Base-by-base conservation (phyloP, 2,113 vertebrate genomes). In the Cervus canadensis region DNA sequence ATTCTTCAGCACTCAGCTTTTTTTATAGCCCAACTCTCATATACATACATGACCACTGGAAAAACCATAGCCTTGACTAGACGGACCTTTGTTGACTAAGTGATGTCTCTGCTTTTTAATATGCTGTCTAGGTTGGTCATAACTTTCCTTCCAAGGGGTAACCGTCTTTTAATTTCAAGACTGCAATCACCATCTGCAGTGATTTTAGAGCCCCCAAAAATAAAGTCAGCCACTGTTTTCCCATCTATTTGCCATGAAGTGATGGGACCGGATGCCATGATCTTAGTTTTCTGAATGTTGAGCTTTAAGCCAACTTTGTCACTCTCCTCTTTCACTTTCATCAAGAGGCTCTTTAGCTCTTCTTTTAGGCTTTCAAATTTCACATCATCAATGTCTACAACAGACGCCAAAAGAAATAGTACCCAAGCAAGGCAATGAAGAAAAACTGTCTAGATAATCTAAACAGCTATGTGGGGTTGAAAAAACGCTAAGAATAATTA, bases 331-430 rank as follows among this genome's bases (percentile, higher is more conserved):
- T 71, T 71, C 19, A 71, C n/a, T 40, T 71, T 67, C 33, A 67
- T 67, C 67, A 71, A 71, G n/a, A 71, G 19, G n/a, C n/a, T 71
- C 19, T 71, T 23, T 71, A 71, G 67, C 6, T 71, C 19, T 71
- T 71, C 64, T 95, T 97, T 88, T 85, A 88, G 87, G 87, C 10
- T 84, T 54, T 60, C 60, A 78, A 91, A 71, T 87, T 96, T 83
- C 50, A 83, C 81, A 83, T 56, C 50, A 52, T 83, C 81, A 16
- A 5, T 15, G 52, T 56, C 14, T 21, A 56, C 7, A 82, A 52
- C 0, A 93, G 40, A 74, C 8, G 6, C 2, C 26, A 83, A 57
- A 62, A 74, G 40, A 96, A 95, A 76, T 0, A 52, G 17, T 7
- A 87, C 15, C 14, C 33, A 84, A 5, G 6, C 10, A 60, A 90